These are phyloP conservation scores for Sminthopsis crassicaudata DNA, from an alignment of 2,113 vertebrate species.

Conservation along the genomic window DNA sequence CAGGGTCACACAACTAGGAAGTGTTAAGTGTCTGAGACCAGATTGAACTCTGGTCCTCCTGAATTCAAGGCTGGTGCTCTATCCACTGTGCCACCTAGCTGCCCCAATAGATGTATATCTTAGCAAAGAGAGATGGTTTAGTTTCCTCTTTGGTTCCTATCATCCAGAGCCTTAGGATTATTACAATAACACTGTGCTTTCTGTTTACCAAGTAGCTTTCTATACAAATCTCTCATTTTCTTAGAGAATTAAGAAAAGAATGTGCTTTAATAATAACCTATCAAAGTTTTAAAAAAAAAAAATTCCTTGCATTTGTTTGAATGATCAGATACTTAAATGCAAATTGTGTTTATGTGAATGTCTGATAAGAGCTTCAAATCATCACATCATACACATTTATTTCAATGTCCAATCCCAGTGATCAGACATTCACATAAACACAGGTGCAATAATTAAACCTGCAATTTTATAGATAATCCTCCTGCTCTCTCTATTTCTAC, in stretches of 20 bases:
- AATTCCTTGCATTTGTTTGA: background rate
- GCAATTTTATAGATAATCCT: background rate
- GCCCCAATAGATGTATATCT: background rate
- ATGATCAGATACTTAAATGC: constrained; percentile 16
- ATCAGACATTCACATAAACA: constrained; percentile 24
- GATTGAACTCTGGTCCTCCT: no score
- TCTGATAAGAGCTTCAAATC: constrained; percentile 14
- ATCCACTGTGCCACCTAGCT: no score
- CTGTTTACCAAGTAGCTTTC: background rate
- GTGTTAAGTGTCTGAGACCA: no score
- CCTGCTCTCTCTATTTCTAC: background rate
- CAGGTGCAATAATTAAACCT: constrained; percentile 13
- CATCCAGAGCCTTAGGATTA: background rate
- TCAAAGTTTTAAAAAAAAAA: constrained; percentile 13
- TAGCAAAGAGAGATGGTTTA: background rate
- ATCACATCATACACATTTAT: constrained; percentile 6
- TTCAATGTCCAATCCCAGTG: constrained; percentile 39
- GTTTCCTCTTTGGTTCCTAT: background rate
- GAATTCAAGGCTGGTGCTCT: no score
- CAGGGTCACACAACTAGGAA: no score
- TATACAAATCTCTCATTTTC: background rate
- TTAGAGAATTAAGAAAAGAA: constrained; percentile 3
- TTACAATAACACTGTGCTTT: background rate
- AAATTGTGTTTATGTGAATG: constrained; percentile 41
- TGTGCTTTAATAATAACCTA: background rate